phyloP scores from a whole-genome alignment of 2,888 invertebrate species.

The Lymantria monacha region DNA sequence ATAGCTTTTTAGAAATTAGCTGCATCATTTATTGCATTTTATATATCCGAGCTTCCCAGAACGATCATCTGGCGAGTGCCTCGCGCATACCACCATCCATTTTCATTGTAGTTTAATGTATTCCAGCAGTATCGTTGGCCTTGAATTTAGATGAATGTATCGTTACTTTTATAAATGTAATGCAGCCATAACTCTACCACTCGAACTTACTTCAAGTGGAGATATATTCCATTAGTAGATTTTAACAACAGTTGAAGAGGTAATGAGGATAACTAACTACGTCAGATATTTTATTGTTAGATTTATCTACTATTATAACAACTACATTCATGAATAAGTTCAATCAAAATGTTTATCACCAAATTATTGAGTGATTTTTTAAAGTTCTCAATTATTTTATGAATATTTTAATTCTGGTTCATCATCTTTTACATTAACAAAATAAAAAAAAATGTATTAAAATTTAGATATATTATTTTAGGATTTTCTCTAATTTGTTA shows the following conservation, averaged over 20 bases:
- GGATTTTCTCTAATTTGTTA: too few relatives aligned
- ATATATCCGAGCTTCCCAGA: conserved; percentile 57
- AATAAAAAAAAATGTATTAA: too few relatives aligned
- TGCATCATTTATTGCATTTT: conserved; percentile 65
- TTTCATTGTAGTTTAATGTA: conserved; percentile 64
- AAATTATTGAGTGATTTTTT: too few relatives aligned
- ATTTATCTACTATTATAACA: too few relatives aligned
- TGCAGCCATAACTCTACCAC: conserved; percentile 27
- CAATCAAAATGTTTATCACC: too few relatives aligned
- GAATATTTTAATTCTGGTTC: conserved; percentile 12
- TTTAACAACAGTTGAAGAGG: conserved; percentile 12
- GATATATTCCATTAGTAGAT: conserved; percentile 8
- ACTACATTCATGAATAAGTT: too few relatives aligned
- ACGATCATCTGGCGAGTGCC: conserved; percentile 55
- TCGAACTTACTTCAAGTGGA: conserved; percentile 22
- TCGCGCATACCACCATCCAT: conserved; percentile 63
- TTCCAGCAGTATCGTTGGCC: conserved; percentile 59
- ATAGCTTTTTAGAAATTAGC: conserved; percentile 74
- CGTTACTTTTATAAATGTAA: conserved; percentile 42
- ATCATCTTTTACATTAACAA: conserved; percentile 19
- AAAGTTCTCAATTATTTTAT: too few relatives aligned
- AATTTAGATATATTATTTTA: too few relatives aligned
- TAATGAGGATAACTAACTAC: conserved; percentile 4
- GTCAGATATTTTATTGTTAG: too few relatives aligned
- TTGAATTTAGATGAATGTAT: conserved; percentile 54